These are phyloP conservation scores for Cecropterus lyciades DNA, from an alignment of 1,140 invertebrate species.

Conservation along the genomic window DNA sequence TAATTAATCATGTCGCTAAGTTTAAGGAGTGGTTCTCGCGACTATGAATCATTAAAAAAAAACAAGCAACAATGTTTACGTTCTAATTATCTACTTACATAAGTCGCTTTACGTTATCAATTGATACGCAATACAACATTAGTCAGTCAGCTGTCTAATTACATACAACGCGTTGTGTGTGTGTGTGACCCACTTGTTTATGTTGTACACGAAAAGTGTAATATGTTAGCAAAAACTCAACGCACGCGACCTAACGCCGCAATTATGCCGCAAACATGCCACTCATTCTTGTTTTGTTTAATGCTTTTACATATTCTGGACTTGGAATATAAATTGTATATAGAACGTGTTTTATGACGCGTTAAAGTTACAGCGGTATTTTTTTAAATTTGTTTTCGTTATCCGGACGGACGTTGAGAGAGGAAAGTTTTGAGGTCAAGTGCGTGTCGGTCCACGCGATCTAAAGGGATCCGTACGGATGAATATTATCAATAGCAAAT, in stretches of 20 bases:
- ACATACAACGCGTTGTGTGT: neutral
- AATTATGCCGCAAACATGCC: conserved; percentile 14
- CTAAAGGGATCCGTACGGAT: too few species aligned
- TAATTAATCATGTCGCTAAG: too few species aligned
- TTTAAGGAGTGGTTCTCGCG: too few species aligned
- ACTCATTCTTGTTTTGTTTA: conserved; percentile 7
- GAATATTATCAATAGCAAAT: too few species aligned
- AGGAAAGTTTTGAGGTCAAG: too few species aligned
- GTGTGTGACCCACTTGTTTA: conserved; percentile 10
- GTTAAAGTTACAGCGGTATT: too few species aligned
- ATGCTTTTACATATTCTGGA: neutral
- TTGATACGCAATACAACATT: neutral
- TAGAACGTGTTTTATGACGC: neutral
- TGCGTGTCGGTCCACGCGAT: too few species aligned
- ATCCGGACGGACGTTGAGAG: too few species aligned
- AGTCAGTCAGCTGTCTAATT: neutral
- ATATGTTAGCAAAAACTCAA: conserved; percentile 8
- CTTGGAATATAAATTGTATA: neutral
- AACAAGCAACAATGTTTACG: too few species aligned
- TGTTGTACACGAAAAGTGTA: conserved; percentile 6
- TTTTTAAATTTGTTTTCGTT: too few species aligned
- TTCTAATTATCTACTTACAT: neutral
- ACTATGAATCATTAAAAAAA: too few species aligned
- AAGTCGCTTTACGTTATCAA: neutral
- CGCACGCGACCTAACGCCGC: conserved; percentile 14